A percentile compares a stretch with the other conserved stretches of the same genome.
phyloP scores from a whole-genome alignment of 2,113 vertebrate species.

The Gobius niger region DNA sequence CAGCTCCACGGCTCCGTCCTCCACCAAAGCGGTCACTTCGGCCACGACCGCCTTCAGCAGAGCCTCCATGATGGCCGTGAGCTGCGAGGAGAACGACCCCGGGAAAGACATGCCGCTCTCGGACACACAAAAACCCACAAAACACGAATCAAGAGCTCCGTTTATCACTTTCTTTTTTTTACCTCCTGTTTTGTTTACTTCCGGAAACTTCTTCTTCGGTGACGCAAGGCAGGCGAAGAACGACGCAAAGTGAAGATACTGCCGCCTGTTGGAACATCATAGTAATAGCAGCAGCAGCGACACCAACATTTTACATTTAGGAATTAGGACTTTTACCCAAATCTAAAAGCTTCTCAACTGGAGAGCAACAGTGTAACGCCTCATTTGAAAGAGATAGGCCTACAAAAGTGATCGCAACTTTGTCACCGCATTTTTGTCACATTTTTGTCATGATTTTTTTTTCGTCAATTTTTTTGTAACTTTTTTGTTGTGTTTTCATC shows the following conservation, averaged over 20 bases:
- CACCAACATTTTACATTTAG: too few species aligned
- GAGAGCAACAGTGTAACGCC: too few species aligned
- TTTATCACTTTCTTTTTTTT: not conserved
- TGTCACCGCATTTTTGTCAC: too few species aligned
- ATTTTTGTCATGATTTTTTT: too few species aligned
- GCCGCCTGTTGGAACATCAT: not conserved
- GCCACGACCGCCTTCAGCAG: conserved; percentile 65
- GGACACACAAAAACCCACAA: too few species aligned
- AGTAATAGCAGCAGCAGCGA: too few species aligned
- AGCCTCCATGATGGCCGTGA: conserved; percentile 70
- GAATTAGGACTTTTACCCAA: too few species aligned
- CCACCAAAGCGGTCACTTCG: conserved; percentile 71
- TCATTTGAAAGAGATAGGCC: too few species aligned
- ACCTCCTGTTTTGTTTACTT: conserved; percentile 13
- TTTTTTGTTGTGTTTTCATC: too few species aligned
- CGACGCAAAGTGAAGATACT: not conserved
- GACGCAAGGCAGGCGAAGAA: not conserved
- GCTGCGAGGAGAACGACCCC: conserved; percentile 49
- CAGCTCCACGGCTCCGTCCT: conserved; percentile 55
- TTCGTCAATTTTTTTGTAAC: too few species aligned
- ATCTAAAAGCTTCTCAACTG: too few species aligned
- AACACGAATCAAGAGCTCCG: not conserved
- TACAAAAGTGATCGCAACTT: too few species aligned
- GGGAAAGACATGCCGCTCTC: conserved; percentile 48
- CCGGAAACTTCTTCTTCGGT: conserved; percentile 27